Evolutionary conservation across 2,797 vertebrate genomes (phyloP).

Genomic region (Lepidocolaptes lacrymiger): DNA sequence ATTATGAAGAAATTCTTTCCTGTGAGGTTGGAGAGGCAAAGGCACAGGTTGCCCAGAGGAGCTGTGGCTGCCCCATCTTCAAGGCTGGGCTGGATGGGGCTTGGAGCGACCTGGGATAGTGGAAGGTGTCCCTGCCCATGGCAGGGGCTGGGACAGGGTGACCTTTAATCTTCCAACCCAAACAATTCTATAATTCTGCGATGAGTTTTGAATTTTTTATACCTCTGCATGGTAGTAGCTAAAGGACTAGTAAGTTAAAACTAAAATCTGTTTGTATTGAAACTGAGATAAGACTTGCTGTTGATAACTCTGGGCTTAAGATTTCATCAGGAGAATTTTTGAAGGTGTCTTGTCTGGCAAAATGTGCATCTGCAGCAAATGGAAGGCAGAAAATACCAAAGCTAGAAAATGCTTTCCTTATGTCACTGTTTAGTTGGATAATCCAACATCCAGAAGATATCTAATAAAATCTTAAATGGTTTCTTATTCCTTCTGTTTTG

Average conservation of each 20-base stretch:
- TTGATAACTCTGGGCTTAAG: not conserved
- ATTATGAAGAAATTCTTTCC: not conserved
- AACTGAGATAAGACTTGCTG: not conserved
- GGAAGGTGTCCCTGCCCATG: not conserved
- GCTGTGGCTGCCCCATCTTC: not conserved
- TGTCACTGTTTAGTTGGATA: not conserved
- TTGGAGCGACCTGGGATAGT: not conserved
- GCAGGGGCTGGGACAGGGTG: not conserved
- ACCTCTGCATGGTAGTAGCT: not conserved
- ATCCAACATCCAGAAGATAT: not conserved
- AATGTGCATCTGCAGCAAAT: not conserved
- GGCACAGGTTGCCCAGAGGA: not conserved
- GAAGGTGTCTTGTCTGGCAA: not conserved
- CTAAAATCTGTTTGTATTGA: not conserved
- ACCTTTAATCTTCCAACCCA: not conserved
- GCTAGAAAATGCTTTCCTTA: not conserved
- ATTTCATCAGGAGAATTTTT: not conserved
- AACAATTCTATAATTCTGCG: not conserved
- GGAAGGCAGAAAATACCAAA: not conserved
- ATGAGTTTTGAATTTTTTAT: not conserved
- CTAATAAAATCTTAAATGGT: not conserved
- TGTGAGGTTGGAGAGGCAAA: not conserved
- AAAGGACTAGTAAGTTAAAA: not conserved
- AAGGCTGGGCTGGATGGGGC: fast-evolving
- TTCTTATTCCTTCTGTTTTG: not conserved